Percentiles rank a stretch among this genome's conserved stretches.
Conservation (phyloP, 2,113 vertebrate species). For the Melanerpes aurifrons region DNA sequence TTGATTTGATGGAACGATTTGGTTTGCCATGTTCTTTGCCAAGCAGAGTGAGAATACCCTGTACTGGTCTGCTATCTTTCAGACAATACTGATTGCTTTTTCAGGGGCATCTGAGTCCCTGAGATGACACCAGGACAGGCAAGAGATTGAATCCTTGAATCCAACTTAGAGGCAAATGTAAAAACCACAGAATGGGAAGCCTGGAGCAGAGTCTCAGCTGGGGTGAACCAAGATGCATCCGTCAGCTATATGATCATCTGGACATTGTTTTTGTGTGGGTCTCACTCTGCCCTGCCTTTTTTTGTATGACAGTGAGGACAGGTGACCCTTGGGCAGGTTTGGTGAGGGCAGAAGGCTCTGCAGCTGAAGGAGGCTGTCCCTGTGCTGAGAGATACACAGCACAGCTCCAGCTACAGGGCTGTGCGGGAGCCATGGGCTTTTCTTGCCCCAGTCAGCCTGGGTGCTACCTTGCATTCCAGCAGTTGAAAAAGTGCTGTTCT, state of each 20-base stretch:
- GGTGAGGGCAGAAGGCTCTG: neutral
- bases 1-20: neutral
- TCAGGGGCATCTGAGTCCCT: neutral
- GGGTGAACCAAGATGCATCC: neutral
- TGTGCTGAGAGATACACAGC: neutral
- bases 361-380: neutral
- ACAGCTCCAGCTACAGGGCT: neutral
- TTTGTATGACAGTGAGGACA: neutral
- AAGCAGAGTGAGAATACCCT: neutral
- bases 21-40: neutral
- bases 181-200: neutral
- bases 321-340: neutral
- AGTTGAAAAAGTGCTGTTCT: neutral
- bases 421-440: fast-evolving
- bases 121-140: neutral
- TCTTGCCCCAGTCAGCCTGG: neutral
- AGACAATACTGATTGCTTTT: neutral
- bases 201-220: neutral
- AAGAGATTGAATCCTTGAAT: neutral
- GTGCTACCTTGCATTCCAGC: neutral
- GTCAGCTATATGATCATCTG: neutral
- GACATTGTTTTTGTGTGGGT: neutral
- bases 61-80: neutral
- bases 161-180: neutral
- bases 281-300: neutral